Evolutionary conservation across 2,113 vertebrate genomes (phyloP).

Genomic region (Oreochromis aureus): DNA sequence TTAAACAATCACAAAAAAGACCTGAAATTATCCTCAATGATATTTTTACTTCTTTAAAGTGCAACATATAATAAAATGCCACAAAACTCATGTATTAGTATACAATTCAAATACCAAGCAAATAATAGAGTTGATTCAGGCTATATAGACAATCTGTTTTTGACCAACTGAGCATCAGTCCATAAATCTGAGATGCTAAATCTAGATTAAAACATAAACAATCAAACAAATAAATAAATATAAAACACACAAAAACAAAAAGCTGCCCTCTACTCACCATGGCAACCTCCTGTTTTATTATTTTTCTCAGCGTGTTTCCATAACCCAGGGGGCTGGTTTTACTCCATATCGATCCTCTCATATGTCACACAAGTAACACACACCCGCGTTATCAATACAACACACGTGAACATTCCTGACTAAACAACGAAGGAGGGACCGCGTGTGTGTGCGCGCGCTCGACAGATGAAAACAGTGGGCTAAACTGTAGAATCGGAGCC

Average conservation of each 20-base stretch:
- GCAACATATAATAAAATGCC: background rate
- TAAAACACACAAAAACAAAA: background rate
- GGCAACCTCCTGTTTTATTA: background rate
- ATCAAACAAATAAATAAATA: background rate
- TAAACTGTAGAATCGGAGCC: constrained; percentile 12
- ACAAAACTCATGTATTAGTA: background rate
- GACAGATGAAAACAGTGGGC: constrained; percentile 20
- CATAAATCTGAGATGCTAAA: background rate
- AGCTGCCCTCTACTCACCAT: constrained; percentile 54
- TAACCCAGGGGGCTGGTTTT: constrained; percentile 8
- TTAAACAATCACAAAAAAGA: background rate
- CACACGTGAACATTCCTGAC: constrained; percentile 68
- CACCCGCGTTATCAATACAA: constrained; percentile 59
- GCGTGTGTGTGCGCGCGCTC: background rate
- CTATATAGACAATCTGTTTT: background rate
- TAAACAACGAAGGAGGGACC: constrained; percentile 34
- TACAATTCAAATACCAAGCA: background rate
- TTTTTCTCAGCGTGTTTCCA: constrained; percentile 40
- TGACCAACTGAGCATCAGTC: too few species aligned
- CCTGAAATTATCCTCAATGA: fast-evolving
- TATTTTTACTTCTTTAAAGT: background rate
- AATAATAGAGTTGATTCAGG: background rate
- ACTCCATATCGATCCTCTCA: constrained; percentile 43
- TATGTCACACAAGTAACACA: constrained; percentile 27
- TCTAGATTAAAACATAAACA: background rate